Base-by-base conservation (phyloP, 2,888 invertebrate species). In the Rhamnusium bicolor region DNA sequence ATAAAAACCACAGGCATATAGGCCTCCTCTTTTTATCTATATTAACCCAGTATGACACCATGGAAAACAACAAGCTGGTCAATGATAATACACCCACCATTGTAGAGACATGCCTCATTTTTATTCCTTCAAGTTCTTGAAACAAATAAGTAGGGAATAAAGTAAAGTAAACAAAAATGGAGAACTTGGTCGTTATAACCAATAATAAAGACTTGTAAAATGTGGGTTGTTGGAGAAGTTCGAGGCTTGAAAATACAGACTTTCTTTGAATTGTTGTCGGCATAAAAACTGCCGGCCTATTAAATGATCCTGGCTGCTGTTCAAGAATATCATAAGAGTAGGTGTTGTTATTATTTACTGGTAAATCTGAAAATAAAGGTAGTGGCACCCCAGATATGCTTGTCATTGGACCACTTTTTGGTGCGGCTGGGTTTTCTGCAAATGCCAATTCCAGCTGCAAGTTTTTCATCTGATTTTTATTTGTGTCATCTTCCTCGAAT, bases 171-270 rank as follows among this genome's bases (percentile, higher is more conserved):
- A 90, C 85, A 54, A 91, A 86, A 21, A 89, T 85, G 0, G 91
- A 91, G 81, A 89, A 91, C 19, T 90, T 91, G 1, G 90, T 90
- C 53, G 90, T 90, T 24, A 91, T 82, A 77, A 91, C 89, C 63
- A 91, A 85, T 47, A 91, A 78, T 2, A 91, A 88, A 66, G 91
- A 91, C 76, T 91, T 86, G 80, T 92, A 92, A 85, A 92, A 92
- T 66, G 85, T 85, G 2, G 84, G 83, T 69, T 83, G 80, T 69
- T 81, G 82, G n/a, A 87, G 77, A 60, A 85, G 74, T 27, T 82
- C 79, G 12, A 81, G 32, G 63, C 72, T 78, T 27, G 69, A 72
- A 16, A 72, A 72, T n/a, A 75, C 40, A 2, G 65, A 66, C 10
- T 74, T 70, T 19, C 19, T 69, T 10, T 68, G 53, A 12, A 68